Evolutionary conservation across 2,113 vertebrate species (phyloP), one percentile per base, ranked within the genome.

Genomic region (Micromys minutus): DNA sequence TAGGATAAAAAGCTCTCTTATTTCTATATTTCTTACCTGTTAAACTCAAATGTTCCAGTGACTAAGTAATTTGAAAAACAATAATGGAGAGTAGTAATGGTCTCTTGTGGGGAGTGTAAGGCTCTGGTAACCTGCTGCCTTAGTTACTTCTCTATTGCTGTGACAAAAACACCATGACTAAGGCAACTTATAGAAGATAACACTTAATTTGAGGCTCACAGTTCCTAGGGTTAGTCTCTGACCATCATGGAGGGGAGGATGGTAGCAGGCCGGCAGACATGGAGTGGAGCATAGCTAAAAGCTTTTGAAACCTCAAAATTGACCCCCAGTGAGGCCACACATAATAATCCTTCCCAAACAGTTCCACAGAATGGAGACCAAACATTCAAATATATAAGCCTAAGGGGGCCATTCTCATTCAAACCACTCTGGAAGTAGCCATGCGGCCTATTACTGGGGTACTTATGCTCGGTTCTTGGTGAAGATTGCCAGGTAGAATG

Each of bases 1-100:
- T 87, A 24, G 72, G 47, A 83, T 83, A 87, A 80, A 69, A 94
- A 94, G 9, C 47, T 83, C 57, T 83, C 47, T 90, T 86, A 0
- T 90, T 93, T 94, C 36, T 77, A 16, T 90, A 92, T 94, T 94
- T 84, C 69, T 93, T 89, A 94, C 80, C 19, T 85, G 31, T 81
- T 93, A 88, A 89, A 80, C 5, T 69, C 34, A 72, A 26, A 63
- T 84, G 13, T 81, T 63, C 6, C 31, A 72, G 67, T 47, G 13
- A 21, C 77, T 69, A 93, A 59, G 19, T 91, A 72, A 79, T 87
- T 45, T 79, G 50, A 84, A 77, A 95, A 83, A 57, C 12, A 91
- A 2, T 50, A n/a, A 59, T 76, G 57, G 45, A 22, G 2, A 61
- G 88, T 17, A 67, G 79, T 52, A 26, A 42, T 26, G 87, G 95